Base-by-base conservation (phyloP, 1,140 invertebrate species). In the Ridgeia piscesae region DNA sequence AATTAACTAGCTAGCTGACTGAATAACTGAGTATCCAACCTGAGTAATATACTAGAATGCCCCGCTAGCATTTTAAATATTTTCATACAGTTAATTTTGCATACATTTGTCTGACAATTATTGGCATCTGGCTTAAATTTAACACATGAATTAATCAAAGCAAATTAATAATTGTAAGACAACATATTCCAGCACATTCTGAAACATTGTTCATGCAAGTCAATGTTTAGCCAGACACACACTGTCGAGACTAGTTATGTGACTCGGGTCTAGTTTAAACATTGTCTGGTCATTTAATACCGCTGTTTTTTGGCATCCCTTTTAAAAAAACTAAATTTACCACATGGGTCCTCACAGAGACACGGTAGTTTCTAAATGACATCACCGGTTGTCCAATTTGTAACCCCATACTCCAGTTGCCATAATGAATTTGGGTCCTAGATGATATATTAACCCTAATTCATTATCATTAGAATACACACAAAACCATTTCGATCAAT, bases 331-430 rank as follows among this genome's bases (percentile, higher is more conserved):
- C 58, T 0, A 77, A 77, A 77, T 9, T 77, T 77, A 21, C 11
- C 27, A 77, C 58, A 77, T 2, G 2, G 17, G 11, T 21, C 58
- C 2, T 21, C 58, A 77, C 11, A 17, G 4, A 21, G n/a, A n/a
- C 21, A 21, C n/a, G 58, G 92, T 88, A 58, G 31, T 94, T 94
- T n/a, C 33, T 35, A 34, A 91, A 93, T 92, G 6, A 35, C 88
- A 92, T 93, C 77, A n/a, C 48, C 0, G 17, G 31, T 93, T 42
- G 14, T 91, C 27, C 35, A 48, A 34, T 92, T 93, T 94, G 90
- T 92, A 93, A 96, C 93, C 58, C 58, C 27, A 77, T 77, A 77
- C 17, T 77, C 58, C 17, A 77, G 58, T 77, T 77, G 58, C 58
- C 11, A 21, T 77, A 77, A 77, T 77, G 58, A 77, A 77, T 27